Base-by-base conservation (phyloP, 2,888 invertebrate species). In the Drosophila kuntzei region DNA sequence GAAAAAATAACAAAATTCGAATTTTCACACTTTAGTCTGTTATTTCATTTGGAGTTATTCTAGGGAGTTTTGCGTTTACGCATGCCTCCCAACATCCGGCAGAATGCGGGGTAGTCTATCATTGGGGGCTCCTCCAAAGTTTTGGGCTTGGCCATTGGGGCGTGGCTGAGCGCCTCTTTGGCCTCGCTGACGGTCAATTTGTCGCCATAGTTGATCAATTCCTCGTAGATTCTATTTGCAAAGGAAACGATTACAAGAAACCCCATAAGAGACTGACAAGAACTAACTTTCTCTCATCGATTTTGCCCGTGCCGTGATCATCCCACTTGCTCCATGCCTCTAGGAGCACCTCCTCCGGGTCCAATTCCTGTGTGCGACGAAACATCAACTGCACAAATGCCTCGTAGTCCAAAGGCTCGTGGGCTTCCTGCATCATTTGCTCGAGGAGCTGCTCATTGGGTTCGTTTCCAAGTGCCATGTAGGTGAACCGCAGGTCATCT, bases 241-340 rank as follows among this genome's bases (percentile, higher is more conserved):
- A 2, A 27, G 7, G 0, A 16, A 5, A 4, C 14, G 3, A 12
- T 25, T 29, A 18, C 2, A n/a, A 29, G 14, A 11, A 27, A n/a
- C 2, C 3, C 2, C n/a, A 8, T 3, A 16, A 49, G 2, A 22
- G 5, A 8, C n/a, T 18, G n/a, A 37, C 11, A 5, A 16, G 32
- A 46, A 87, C 79, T 72, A 91, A 95, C 95, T 93, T 94, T 80
- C 94, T 94, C 85, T 95, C 94, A 11, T 94, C 94, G 60, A 95
- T 95, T 55, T 93, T 93, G 71, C 95, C 95, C 3, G 94, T 93
- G 74, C 94, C 94, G 62, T 94, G 93, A 47, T 93, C 92, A 80
- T 95, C 95, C 95, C 95, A 95, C 57, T 94, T 94, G 46, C 95
- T 94, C 72, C 95, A 92, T 0, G 95, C 95, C 36, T 94, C 94